phyloP scores from a whole-genome alignment of 1,140 invertebrate species.

The Calliopsis andreniformis region DNA sequence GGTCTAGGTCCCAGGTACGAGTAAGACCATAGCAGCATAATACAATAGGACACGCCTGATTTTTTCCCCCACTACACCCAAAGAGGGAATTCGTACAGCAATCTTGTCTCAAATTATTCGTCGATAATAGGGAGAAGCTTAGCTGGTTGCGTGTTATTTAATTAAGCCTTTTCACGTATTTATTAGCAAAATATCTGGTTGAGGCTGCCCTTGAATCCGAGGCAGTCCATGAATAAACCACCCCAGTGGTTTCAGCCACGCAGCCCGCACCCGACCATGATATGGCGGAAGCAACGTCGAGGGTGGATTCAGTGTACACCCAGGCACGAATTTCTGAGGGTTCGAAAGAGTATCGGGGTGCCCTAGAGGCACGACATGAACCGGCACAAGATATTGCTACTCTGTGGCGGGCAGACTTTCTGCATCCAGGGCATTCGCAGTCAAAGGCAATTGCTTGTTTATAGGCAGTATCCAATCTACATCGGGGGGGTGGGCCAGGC shows the following conservation, averaged over 20 bases:
- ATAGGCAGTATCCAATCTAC: constrained; percentile 75
- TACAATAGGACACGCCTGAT: too few species aligned
- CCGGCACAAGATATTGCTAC: constrained; percentile 62
- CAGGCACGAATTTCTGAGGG: background rate
- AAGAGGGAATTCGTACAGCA: too few species aligned
- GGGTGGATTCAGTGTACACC: background rate
- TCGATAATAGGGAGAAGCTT: too few species aligned
- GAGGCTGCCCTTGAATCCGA: background rate
- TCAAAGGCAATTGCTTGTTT: constrained; percentile 71
- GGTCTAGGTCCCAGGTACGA: too few species aligned
- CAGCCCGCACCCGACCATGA: background rate
- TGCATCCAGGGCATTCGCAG: constrained; percentile 41
- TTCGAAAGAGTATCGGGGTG: constrained; percentile 22
- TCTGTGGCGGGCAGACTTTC: constrained; percentile 55
- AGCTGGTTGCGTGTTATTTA: too few species aligned
- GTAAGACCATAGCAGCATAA: too few species aligned
- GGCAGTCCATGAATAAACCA: background rate
- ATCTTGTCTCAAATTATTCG: too few species aligned
- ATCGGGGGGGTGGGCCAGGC: constrained; percentile 44
- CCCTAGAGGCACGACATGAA: constrained; percentile 43
- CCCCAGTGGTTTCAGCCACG: background rate
- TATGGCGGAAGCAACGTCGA: too few species aligned
- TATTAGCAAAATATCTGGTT: background rate
- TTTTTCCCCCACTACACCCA: too few species aligned
- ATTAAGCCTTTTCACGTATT: too few species aligned